Evolutionary conservation across 2,113 vertebrate genomes (phyloP).

Genomic region (Loxodonta africana): DNA sequence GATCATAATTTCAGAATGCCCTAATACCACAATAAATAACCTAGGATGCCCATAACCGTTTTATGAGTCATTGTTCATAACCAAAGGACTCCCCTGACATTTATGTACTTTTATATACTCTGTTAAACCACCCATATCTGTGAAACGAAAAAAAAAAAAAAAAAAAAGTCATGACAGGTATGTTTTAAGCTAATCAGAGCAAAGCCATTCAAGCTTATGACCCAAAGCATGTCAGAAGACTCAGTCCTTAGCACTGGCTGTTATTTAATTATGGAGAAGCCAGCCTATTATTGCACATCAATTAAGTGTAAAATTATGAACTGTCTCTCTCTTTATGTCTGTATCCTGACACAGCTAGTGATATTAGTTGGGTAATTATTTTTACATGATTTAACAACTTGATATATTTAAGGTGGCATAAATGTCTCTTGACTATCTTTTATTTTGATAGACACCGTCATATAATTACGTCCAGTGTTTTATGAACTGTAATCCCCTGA

Average conservation of each 20-base stretch:
- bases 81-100: slow-evolving; percentile 45
- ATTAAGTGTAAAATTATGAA: slow-evolving; percentile 74
- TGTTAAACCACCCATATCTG: slow-evolving; percentile 52
- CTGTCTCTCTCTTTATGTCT: background rate
- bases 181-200: slow-evolving; percentile 41
- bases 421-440: slow-evolving; percentile 19
- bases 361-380: slow-evolving; percentile 47
- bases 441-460: background rate
- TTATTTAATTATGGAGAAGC: slow-evolving; percentile 34
- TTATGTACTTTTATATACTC: slow-evolving; percentile 72
- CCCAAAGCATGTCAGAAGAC: slow-evolving; percentile 33
- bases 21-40: slow-evolving; percentile 59
- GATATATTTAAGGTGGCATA: slow-evolving; percentile 46
- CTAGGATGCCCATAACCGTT: background rate
- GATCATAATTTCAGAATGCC: slow-evolving; percentile 68
- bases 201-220: slow-evolving; percentile 48
- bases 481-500: background rate
- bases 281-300: slow-evolving; percentile 52
- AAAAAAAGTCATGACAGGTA: background rate
- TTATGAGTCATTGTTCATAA: slow-evolving; percentile 64
- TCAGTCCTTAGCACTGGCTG: background rate
- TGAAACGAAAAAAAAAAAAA: background rate
- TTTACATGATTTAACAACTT: slow-evolving; percentile 53
- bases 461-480: background rate
- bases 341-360: background rate